Conservation (phyloP, 2,797 vertebrate species). For the Sternotherus odoratus region DNA sequence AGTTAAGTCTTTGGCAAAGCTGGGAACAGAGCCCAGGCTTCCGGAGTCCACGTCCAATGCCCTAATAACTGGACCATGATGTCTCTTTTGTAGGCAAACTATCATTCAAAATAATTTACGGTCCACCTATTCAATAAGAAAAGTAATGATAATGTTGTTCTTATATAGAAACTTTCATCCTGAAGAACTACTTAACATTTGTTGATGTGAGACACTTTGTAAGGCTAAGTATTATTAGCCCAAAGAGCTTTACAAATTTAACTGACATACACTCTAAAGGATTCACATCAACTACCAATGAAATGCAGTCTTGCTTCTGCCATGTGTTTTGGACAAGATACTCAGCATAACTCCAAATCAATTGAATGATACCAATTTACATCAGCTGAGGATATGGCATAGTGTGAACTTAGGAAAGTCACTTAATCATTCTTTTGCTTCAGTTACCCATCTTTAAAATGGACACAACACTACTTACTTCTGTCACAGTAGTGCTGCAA, state of each 20-base stretch:
- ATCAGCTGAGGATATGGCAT: neutral
- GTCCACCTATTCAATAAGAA: conserved; percentile 59
- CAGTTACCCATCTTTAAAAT: neutral
- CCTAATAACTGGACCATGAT: neutral
- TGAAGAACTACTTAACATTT: neutral
- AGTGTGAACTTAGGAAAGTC: neutral
- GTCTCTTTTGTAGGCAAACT: conserved; percentile 4
- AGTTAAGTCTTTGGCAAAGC: neutral
- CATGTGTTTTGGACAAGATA: neutral
- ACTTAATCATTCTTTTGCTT: neutral
- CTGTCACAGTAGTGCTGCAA: neutral
- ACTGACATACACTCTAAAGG: neutral
- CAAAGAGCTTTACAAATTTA: neutral
- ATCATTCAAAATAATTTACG: conserved; percentile 64
- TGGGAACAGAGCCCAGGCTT: neutral
- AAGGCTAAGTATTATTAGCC: neutral
- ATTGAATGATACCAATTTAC: neutral
- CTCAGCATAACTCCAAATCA: neutral
- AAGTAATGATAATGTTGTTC: conserved; percentile 46
- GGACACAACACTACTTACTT: neutral
- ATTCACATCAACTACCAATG: neutral
- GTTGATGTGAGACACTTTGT: neutral
- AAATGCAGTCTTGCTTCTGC: neutral
- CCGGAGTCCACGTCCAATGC: neutral
- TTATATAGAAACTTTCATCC: neutral